A percentile compares a stretch with the other conserved stretches of the same genome.
Evolutionary conservation across 2,888 invertebrate species (phyloP).

Genomic region (Congeria kusceri): DNA sequence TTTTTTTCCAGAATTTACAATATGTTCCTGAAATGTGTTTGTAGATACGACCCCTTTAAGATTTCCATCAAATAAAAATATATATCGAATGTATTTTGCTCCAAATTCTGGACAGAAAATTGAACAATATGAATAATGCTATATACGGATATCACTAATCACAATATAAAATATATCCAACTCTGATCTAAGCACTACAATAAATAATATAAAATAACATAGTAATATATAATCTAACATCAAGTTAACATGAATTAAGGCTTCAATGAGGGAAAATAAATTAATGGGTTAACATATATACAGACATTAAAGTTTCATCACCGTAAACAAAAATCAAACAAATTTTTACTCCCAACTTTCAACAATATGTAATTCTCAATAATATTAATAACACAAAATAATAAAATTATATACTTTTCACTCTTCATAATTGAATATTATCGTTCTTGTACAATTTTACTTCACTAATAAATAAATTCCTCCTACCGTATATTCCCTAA

Average conservation of each 20-base stretch:
- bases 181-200: conserved; percentile 9
- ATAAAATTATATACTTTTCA: no score
- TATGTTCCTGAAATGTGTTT: no score
- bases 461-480: no score
- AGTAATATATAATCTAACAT: neutral
- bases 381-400: neutral
- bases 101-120: no score
- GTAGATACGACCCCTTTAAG: no score
- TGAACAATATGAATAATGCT: neutral
- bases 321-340: neutral
- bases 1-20: no score
- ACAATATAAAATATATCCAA: conserved; percentile 2
- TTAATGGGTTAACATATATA: conserved; percentile 2
- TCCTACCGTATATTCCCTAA: no score
- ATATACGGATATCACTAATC: conserved; percentile 1
- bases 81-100: no score
- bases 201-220: conserved; percentile 7
- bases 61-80: no score
- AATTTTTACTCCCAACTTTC: neutral
- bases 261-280: neutral
- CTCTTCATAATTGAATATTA: no score
- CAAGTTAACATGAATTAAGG: neutral
- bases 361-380: neutral
- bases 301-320: neutral
- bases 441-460: no score